Percentiles rank a stretch among this genome's conserved stretches.
These are phyloP conservation scores for Physocephala rufipes DNA, from an alignment of 2,888 invertebrate species.

Conservation along the genomic window DNA sequence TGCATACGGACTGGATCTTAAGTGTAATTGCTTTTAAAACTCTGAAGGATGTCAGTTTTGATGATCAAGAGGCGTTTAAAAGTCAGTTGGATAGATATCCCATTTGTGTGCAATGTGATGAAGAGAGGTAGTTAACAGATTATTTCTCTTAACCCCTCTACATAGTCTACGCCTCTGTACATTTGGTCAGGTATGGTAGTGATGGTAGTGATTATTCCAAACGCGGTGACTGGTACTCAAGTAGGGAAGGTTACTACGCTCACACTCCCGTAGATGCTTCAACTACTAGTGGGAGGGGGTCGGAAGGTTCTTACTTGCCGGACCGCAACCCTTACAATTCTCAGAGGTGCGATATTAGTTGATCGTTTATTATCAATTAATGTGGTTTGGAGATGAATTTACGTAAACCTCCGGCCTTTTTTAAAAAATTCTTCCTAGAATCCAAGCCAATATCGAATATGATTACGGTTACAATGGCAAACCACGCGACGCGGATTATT, in stretches of 20 bases:
- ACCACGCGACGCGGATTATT: slow-evolving; percentile 1
- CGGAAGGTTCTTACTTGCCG: slow-evolving; percentile 52
- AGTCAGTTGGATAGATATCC: slow-evolving; percentile 60
- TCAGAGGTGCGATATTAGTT: slow-evolving; percentile 41
- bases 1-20: slow-evolving; percentile 38
- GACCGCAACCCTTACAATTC: slow-evolving; percentile 40
- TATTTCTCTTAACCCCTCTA: slow-evolving; percentile 38
- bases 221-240: slow-evolving; percentile 59
- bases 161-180: slow-evolving; percentile 33
- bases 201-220: slow-evolving; percentile 54
- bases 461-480: slow-evolving; percentile 31
- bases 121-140: slow-evolving; percentile 54
- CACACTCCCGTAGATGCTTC: slow-evolving; percentile 54
- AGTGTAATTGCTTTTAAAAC: slow-evolving; percentile 25
- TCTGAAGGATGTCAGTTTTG: background rate
- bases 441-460: slow-evolving; percentile 26
- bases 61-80: slow-evolving; percentile 44
- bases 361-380: background rate
- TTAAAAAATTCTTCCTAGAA: too few relatives aligned
- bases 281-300: slow-evolving; percentile 42
- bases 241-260: slow-evolving; percentile 50
- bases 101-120: slow-evolving; percentile 63
- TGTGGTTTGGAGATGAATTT: too few relatives aligned
- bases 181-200: slow-evolving; percentile 43
- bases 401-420: background rate